Evolutionary conservation across 2,797 vertebrate species (phyloP).

Genomic region (Galagoides demidoff): DNA sequence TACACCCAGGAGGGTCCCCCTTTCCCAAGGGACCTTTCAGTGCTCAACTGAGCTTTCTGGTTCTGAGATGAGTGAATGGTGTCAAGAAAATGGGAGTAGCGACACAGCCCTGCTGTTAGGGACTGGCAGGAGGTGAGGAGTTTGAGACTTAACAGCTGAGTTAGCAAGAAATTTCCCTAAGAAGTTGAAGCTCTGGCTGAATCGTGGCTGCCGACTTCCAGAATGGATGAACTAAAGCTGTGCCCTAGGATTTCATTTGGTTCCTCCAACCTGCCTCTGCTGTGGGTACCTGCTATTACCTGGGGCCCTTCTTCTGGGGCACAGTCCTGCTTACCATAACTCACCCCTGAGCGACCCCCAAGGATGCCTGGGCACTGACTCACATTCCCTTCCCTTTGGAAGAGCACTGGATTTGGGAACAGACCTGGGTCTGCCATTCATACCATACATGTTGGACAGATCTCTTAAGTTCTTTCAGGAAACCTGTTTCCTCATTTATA

Average conservation of each 20-base stretch:
- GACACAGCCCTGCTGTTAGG: too few species aligned
- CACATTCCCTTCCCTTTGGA: background rate
- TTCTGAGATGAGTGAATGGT: background rate
- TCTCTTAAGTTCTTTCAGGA: background rate
- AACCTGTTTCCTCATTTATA: background rate
- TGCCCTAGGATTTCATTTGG: background rate
- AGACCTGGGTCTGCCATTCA: background rate
- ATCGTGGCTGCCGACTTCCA: background rate
- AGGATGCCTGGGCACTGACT: accelerated
- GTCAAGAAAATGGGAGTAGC: background rate
- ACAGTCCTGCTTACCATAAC: background rate
- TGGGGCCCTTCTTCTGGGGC: background rate
- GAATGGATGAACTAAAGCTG: background rate
- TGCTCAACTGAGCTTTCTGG: background rate
- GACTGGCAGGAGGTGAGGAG: background rate
- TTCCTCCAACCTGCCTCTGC: background rate
- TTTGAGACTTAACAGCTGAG: background rate
- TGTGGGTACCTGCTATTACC: background rate
- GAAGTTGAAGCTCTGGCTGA: background rate
- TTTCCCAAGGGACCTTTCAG: background rate
- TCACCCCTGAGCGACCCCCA: background rate
- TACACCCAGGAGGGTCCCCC: background rate
- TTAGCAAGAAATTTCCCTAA: background rate
- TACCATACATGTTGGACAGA: too few species aligned
- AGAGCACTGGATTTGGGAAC: background rate